A percentile compares a stretch with the other conserved stretches of the same genome.
These are phyloP conservation scores for Amphipoea lucens DNA, from an alignment of 2,888 invertebrate genomes.

Conservation along the genomic window DNA sequence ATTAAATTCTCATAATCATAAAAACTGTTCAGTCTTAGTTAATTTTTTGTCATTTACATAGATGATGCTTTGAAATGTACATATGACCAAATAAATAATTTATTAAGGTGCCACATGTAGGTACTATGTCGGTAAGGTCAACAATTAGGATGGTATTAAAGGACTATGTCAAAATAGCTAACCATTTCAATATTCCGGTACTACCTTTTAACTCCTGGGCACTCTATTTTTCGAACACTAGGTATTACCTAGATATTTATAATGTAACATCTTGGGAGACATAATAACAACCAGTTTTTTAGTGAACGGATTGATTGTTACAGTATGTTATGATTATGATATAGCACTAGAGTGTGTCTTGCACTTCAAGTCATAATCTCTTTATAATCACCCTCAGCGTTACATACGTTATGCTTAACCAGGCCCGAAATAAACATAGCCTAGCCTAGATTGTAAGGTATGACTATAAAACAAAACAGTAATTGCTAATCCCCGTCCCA, in stretches of 20 bases:
- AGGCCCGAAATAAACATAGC: not conserved
- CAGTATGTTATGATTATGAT: not conserved
- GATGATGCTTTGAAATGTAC: not conserved
- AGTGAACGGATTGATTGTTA: not conserved
- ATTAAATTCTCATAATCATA: not conserved
- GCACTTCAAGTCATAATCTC: too few species aligned
- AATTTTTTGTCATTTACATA: not conserved
- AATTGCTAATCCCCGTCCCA: conserved; percentile 25
- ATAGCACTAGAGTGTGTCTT: not conserved
- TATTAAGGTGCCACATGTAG: not conserved
- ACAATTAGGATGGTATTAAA: not conserved
- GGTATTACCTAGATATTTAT: not conserved
- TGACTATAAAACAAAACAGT: conserved; percentile 4
- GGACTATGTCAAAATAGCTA: not conserved
- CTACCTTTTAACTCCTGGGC: not conserved
- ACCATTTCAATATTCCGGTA: not conserved
- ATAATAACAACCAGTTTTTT: not conserved
- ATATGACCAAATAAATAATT: not conserved
- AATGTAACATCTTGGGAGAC: not conserved
- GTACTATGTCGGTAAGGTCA: not conserved
- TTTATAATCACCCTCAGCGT: not conserved
- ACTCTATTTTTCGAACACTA: not conserved
- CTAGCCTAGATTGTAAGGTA: not conserved
- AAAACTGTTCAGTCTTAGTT: not conserved
- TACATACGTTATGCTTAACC: not conserved